These are phyloP conservation scores for Molorchus minor DNA, from an alignment of 2,888 invertebrate species.

Conservation along the genomic window DNA sequence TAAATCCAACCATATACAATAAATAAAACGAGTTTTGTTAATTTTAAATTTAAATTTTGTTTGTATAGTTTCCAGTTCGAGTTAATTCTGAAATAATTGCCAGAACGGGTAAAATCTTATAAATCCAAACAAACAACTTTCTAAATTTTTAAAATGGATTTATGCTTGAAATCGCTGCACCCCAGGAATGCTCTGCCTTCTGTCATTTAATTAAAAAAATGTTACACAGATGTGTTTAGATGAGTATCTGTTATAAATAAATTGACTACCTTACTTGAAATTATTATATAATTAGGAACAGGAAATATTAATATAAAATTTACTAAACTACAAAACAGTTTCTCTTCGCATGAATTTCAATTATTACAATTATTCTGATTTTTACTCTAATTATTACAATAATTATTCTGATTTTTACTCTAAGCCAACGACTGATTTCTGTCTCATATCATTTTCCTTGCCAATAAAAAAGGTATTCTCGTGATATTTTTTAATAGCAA, in stretches of 20 bases:
- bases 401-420: too few species aligned
- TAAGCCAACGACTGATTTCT: background rate
- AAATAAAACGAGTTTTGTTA: slow-evolving; percentile 8
- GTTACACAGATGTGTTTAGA: too few species aligned
- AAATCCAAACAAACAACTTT: slow-evolving; percentile 21
- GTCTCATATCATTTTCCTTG: background rate
- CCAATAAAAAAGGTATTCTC: too few species aligned
- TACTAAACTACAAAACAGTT: too few species aligned
- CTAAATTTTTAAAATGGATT: slow-evolving; percentile 7
- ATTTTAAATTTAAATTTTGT: slow-evolving; percentile 14
- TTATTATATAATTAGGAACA: slow-evolving; percentile 2
- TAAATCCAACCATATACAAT: too few species aligned
- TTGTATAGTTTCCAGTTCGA: background rate
- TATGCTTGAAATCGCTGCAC: background rate
- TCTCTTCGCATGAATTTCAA: too few species aligned
- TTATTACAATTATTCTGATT: too few species aligned
- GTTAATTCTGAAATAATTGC: slow-evolving; percentile 10
- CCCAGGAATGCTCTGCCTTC: background rate
- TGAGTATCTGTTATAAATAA: too few species aligned
- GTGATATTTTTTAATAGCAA: too few species aligned
- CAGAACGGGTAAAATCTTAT: slow-evolving; percentile 4
- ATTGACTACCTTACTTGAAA: background rate
- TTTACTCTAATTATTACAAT: too few species aligned
- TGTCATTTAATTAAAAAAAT: background rate
- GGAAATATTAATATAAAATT: too few species aligned